These are phyloP conservation scores for Myripristis jacobus DNA, from an alignment of 2,797 vertebrate genomes.

Conservation along the genomic window DNA sequence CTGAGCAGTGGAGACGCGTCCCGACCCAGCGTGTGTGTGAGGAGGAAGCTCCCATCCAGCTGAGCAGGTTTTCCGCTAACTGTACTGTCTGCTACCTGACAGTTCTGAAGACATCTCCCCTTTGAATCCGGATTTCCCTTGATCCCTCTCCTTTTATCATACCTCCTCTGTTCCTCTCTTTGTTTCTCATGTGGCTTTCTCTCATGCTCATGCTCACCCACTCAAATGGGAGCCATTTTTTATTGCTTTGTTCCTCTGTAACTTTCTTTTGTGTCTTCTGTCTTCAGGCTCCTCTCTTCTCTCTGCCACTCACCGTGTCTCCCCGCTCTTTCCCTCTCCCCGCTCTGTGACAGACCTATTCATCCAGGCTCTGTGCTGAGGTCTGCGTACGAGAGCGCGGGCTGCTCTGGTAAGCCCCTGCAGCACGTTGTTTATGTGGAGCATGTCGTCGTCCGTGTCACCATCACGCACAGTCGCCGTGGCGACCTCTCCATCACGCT, in stretches of 20 bases:
- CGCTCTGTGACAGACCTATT: constrained; percentile 84
- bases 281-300: constrained; percentile 38
- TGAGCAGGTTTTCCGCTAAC: constrained; percentile 87
- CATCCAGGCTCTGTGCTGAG: constrained; percentile 86
- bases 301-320: constrained; percentile 25
- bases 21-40: constrained; percentile 92
- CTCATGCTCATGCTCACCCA: constrained; percentile 32
- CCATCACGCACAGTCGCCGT: constrained; percentile 89
- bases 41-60: constrained; percentile 85
- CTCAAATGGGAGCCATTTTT: constrained; percentile 50
- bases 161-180: constrained; percentile 61
- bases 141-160: constrained; percentile 53
- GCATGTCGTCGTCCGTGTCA: constrained; percentile 90
- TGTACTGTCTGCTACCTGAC: not conserved
- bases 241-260: constrained; percentile 26
- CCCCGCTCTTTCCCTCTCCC: constrained; percentile 31
- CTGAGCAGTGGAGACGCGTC: constrained; percentile 91
- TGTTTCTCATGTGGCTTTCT: constrained; percentile 49
- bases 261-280: constrained; percentile 14
- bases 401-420: constrained; percentile 85
- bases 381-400: constrained; percentile 87
- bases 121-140: constrained; percentile 63
- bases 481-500: constrained; percentile 94
- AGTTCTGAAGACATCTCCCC: constrained; percentile 28
- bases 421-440: constrained; percentile 91